Base-by-base conservation (phyloP, 1,140 invertebrate genomes). In the Ips typographus region DNA sequence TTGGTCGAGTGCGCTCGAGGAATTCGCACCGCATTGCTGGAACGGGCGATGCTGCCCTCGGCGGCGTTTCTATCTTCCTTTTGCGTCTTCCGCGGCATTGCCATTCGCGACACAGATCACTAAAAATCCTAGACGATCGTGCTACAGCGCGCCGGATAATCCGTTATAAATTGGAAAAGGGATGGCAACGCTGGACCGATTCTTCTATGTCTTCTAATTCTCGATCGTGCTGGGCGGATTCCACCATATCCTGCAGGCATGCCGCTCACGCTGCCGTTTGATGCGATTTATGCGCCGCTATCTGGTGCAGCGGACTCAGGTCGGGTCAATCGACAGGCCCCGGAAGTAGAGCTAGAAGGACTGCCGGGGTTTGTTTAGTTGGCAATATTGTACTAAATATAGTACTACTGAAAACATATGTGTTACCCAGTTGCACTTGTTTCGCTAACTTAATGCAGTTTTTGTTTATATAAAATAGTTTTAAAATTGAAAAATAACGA, bases 321-420 rank as follows among this genome's bases (percentile, higher is more conserved):
- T 68, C 67, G 67, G 67, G 67, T 68, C 67, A 68, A 68, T 68
- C 67, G 67, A 55, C 67, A 68, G 67, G 67, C 67, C 67, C 67
- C 58, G 67, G 67, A 68, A 68, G 59, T 68, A 56, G 41, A 55
- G 37, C 36, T 57, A 57, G 39, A 57, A 57, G 55, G 55, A 57
- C 55, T 57, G 55, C 55, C 39, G 55, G 40, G 39, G 55, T 57
- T 57, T 22, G 22, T 22, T 22, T 22, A 22, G 22, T 22, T 22
- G 22, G 22, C 22, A 22, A 22, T 22, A 22, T 22, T 22, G 22
- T 22, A 22, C 22, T 22, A 22, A 22, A 22, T 22, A 22, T 22
- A 22, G 22, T 22, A 22, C 22, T 22, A 22, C 22, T 22, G 22
- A 22, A 22, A 22, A 22, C 22, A 22, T 22, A 22, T 22, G 22